Evolutionary conservation across 2,888 invertebrate species (phyloP).

Genomic region (Acleris literana): DNA sequence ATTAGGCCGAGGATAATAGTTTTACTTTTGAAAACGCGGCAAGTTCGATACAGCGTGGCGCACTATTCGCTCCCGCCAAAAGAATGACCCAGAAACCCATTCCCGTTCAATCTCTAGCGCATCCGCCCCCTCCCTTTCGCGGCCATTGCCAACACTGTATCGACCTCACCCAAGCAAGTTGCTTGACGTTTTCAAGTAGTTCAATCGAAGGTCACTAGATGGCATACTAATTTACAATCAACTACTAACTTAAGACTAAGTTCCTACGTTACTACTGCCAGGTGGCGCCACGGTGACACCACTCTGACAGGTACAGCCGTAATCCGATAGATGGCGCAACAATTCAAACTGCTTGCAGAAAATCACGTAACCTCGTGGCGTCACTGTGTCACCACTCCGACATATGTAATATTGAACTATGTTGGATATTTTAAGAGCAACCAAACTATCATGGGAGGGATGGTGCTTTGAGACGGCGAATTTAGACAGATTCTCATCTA

Average conservation of each 20-base stretch:
- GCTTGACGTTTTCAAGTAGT: slow-evolving; percentile 1
- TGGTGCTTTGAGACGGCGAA: no score
- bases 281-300: slow-evolving; percentile 1
- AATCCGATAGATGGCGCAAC: background rate
- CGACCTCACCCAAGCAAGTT: background rate
- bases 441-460: no score
- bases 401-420: no score
- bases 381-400: background rate
- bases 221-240: background rate
- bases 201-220: background rate
- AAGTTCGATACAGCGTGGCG: no score
- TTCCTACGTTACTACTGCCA: background rate
- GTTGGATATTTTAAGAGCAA: no score
- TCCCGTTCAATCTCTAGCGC: no score
- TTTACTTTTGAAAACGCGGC: background rate
- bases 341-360: background rate
- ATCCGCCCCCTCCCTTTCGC: background rate
- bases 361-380: background rate
- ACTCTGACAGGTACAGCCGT: slow-evolving; percentile 1
- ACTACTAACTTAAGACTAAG: background rate
- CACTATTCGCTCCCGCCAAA: no score
- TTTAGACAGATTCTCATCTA: no score
- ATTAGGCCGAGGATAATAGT: background rate
- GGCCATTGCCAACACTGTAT: background rate
- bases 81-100: no score